These are phyloP conservation scores for Calephelis virginiensis DNA, from an alignment of 1,140 invertebrate genomes.

Conservation along the genomic window DNA sequence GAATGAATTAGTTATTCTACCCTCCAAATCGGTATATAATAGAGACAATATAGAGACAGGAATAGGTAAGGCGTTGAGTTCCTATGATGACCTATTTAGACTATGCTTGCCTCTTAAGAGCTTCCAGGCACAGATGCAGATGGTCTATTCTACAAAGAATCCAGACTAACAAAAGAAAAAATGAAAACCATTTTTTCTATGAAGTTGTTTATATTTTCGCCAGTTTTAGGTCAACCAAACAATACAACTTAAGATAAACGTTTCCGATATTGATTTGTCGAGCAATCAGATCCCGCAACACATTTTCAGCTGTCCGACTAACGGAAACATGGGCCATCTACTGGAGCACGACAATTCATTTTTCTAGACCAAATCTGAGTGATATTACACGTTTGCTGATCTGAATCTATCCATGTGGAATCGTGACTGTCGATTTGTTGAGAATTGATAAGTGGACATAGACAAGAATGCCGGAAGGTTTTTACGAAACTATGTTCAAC, in stretches of 20 bases:
- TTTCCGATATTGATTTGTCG: constrained; percentile 19
- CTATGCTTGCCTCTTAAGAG: too few species aligned
- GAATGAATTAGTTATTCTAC: too few species aligned
- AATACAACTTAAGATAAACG: constrained; percentile 2
- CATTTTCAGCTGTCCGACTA: constrained; percentile 22
- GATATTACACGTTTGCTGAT: constrained; percentile 44
- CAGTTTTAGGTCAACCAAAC: background rate
- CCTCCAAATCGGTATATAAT: too few species aligned
- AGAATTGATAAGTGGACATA: constrained; percentile 63
- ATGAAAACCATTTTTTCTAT: background rate
- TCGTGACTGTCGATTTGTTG: constrained; percentile 64
- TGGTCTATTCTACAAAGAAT: too few species aligned
- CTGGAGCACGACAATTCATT: constrained; percentile 33
- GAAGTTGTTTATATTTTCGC: background rate
- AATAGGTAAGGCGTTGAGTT: too few species aligned
- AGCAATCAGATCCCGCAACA: constrained; percentile 24
- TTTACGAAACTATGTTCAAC: constrained; percentile 37
- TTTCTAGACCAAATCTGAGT: constrained; percentile 41
- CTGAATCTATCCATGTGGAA: constrained; percentile 52
- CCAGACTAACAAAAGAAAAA: too few species aligned
- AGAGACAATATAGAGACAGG: too few species aligned
- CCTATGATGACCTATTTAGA: too few species aligned
- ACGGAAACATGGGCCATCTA: constrained; percentile 30
- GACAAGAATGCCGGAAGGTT: constrained; percentile 49
- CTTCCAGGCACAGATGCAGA: too few species aligned